Conservation (phyloP, 2,797 vertebrate species). For the Halcyon leucocephala region DNA sequence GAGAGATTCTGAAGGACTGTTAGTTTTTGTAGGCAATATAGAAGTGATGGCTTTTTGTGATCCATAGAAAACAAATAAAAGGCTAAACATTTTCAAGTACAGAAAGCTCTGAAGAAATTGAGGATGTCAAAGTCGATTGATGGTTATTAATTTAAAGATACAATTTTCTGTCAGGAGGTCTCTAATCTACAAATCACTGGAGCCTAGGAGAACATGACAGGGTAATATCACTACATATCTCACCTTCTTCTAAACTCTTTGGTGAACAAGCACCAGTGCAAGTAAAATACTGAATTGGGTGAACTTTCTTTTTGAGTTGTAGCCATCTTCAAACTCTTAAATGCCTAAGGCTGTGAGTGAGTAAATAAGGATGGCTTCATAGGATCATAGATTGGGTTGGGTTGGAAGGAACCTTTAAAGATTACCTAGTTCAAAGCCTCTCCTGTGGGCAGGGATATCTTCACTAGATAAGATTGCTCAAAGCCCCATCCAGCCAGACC, state of each 20-base stretch:
- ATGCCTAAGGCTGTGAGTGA: background rate
- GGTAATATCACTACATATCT: background rate
- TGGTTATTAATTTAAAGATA: background rate
- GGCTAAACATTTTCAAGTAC: too few relatives aligned
- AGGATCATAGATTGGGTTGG: background rate
- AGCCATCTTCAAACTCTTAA: background rate
- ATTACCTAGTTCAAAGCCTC: rapidly evolving
- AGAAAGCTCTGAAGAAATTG: background rate
- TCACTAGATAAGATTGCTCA: background rate
- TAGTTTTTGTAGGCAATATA: background rate
- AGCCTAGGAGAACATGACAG: background rate
- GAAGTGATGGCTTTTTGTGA: background rate
- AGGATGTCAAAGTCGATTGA: background rate
- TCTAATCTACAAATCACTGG: background rate
- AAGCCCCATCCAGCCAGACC: rapidly evolving
- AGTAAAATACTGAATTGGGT: background rate
- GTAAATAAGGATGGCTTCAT: background rate
- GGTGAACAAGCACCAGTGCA: background rate
- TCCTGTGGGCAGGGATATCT: background rate
- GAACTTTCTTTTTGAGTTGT: background rate
- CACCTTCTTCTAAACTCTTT: background rate
- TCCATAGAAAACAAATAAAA: background rate
- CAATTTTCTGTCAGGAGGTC: background rate
- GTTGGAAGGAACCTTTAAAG: background rate
- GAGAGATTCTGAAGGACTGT: background rate